Conservation (phyloP, 1,140 invertebrate genomes). For the Brachionus paranguensis region DNA sequence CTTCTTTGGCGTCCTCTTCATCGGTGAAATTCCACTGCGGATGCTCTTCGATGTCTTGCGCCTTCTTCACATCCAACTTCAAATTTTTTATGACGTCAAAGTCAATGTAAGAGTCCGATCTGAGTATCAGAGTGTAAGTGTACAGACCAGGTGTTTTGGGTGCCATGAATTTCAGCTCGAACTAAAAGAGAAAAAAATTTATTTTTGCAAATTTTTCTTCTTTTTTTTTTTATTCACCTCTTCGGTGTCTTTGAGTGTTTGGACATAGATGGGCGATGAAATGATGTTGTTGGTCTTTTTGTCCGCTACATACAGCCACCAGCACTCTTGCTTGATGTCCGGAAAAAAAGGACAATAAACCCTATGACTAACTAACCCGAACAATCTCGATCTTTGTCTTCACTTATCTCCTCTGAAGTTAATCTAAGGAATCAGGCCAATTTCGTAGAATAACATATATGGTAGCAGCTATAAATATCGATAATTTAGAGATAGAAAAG, state of each 20-base stretch:
- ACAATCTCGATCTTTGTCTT: too few relatives aligned
- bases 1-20: conserved; percentile 3
- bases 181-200: conserved; percentile 57
- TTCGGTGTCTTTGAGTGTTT: conserved; percentile 58
- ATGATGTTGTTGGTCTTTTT: conserved; percentile 79
- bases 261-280: conserved; percentile 81
- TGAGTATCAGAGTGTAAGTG: conserved; percentile 83
- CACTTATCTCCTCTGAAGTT: too few relatives aligned
- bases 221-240: conserved; percentile 41
- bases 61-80: conserved; percentile 23
- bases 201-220: too few relatives aligned
- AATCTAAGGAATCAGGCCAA: too few relatives aligned
- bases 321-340: conserved; percentile 93
- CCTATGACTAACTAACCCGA: conserved; percentile 78
- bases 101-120: conserved; percentile 82
- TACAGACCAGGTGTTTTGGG: conserved; percentile 84
- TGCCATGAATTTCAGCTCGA: conserved; percentile 90
- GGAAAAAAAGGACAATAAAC: conserved; percentile 95
- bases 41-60: conserved; percentile 8
- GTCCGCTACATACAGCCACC: conserved; percentile 97
- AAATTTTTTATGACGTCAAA: conserved; percentile 49
- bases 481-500: too few relatives aligned
- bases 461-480: too few relatives aligned
- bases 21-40: conserved; percentile 40
- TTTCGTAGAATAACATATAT: too few relatives aligned